Percentiles rank a stretch among this genome's conserved stretches.
Conservation (phyloP, 2,113 vertebrate species). For the Phalacrocorax aristotelis region DNA sequence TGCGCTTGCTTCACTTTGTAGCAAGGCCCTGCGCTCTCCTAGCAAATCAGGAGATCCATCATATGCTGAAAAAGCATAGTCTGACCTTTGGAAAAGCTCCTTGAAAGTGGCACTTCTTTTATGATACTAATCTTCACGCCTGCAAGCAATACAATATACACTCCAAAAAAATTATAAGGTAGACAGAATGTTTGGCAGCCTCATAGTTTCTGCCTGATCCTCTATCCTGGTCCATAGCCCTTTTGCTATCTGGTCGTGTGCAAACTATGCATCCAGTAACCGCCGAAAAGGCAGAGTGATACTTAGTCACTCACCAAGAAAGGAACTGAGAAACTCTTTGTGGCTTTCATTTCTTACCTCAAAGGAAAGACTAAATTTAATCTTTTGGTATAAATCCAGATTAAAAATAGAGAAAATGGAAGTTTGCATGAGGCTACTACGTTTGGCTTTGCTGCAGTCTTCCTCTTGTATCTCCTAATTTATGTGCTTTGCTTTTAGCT, state of each 20-base stretch:
- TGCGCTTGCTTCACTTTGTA: neutral
- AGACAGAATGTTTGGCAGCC: neutral
- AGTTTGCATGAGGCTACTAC: neutral
- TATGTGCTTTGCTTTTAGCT: neutral
- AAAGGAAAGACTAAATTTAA: neutral
- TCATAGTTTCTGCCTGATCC: neutral
- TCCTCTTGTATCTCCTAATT: neutral
- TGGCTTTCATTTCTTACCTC: neutral
- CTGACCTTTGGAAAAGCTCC: neutral
- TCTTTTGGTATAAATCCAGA: neutral
- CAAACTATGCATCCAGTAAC: neutral
- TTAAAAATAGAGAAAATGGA: neutral
- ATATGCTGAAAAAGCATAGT: fast-evolving
- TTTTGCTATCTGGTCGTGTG: fast-evolving
- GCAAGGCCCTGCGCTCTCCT: neutral
- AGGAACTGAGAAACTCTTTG: neutral
- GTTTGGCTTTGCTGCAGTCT: neutral
- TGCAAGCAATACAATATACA: neutral
- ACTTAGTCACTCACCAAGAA: neutral
- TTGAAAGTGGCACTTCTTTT: neutral
- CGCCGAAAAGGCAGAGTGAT: fast-evolving
- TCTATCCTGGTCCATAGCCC: fast-evolving
- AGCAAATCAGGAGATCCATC: neutral
- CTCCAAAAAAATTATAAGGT: neutral
- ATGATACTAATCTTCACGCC: neutral